These are phyloP conservation scores for Philonicus albiceps DNA, from an alignment of 2,888 invertebrate genomes.

Conservation along the genomic window DNA sequence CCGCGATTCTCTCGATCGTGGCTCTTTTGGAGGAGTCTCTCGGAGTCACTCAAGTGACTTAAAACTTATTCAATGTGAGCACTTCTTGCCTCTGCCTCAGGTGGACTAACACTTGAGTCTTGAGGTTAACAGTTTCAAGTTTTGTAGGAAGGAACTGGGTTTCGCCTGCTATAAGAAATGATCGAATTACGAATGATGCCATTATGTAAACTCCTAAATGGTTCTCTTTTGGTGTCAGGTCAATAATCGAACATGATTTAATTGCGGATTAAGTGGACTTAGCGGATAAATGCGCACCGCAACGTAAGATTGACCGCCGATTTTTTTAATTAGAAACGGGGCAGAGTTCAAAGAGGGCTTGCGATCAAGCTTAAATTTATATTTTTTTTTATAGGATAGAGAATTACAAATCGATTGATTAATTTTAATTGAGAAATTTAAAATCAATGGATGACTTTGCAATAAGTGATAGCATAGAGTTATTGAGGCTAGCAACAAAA, in stretches of 20 bases:
- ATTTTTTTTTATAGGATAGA: neutral
- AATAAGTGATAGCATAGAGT: neutral
- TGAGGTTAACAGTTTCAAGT: neutral
- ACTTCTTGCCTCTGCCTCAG: neutral
- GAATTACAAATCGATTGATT: neutral
- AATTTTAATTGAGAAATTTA: neutral
- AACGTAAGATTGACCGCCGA: neutral
- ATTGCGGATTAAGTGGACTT: neutral
- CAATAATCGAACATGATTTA: neutral
- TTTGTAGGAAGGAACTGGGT: neutral
- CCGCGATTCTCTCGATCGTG: neutral
- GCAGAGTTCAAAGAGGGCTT: neutral
- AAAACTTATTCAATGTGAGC: neutral
- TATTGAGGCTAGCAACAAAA: neutral
- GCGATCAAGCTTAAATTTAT: neutral
- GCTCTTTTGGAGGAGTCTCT: neutral
- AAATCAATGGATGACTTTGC: neutral
- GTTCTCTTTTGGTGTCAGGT: slow-evolving; percentile 16
- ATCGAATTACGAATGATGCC: neutral
- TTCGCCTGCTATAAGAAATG: neutral
- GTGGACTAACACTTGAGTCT: neutral
- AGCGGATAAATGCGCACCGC: neutral
- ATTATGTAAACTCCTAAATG: neutral
- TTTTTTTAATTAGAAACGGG: neutral
- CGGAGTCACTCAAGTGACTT: neutral